Conservation (phyloP, 2,797 vertebrate species). For the Malurus leucopterus region DNA sequence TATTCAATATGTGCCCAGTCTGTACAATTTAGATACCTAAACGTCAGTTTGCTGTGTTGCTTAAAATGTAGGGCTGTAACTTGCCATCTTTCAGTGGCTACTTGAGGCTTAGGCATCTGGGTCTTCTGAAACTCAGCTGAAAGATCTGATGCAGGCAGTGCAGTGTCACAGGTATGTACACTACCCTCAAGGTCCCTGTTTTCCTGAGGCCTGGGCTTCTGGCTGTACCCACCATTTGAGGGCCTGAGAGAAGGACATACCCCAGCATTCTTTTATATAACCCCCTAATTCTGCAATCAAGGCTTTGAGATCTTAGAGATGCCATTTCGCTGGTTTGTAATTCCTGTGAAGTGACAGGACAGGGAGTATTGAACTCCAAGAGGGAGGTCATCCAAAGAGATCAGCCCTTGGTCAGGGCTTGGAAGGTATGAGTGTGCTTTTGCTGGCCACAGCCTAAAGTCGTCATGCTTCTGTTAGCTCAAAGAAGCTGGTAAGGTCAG, state of each 20-base stretch:
- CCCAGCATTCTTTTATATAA: not conserved
- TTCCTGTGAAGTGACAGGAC: not conserved
- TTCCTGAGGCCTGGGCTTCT: not conserved
- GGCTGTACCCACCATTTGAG: not conserved
- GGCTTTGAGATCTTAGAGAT: not conserved
- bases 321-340: not conserved
- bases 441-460: not conserved
- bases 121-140: not conserved
- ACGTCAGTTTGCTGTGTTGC: not conserved
- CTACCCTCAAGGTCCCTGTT: fast-evolving
- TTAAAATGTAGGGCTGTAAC: not conserved
- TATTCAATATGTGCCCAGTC: not conserved
- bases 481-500: not conserved
- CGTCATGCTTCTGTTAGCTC: not conserved
- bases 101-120: not conserved
- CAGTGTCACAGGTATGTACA: not conserved
- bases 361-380: not conserved
- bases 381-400: not conserved
- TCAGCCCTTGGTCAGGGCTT: fast-evolving
- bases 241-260: not conserved
- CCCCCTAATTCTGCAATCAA: not conserved
- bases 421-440: not conserved
- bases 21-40: not conserved
- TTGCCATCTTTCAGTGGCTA: not conserved
- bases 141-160: not conserved